Evolutionary conservation across 2,888 invertebrate species (phyloP).

Genomic region (Drosophila quinaria): DNA sequence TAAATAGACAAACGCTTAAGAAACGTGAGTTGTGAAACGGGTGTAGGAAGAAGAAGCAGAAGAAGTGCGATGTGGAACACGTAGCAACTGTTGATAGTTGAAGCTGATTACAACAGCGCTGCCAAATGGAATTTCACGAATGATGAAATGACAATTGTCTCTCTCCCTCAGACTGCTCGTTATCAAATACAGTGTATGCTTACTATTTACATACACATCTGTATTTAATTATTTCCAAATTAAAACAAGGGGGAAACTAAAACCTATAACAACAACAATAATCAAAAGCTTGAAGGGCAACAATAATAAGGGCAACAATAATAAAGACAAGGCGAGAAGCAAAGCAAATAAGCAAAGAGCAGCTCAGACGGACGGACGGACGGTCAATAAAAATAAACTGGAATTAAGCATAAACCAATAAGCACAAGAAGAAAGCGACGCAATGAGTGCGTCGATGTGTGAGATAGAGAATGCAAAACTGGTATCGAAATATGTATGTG

Average conservation of each 20-base stretch:
- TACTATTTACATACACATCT: constrained; percentile 17
- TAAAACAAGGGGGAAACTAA: constrained; percentile 3
- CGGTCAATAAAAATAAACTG: constrained; percentile 76
- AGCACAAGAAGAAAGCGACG: constrained; percentile 60
- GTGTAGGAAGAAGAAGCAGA: not conserved
- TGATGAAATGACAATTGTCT: constrained; percentile 49
- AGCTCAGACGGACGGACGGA: constrained; percentile 40
- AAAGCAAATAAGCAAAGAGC: constrained; percentile 25
- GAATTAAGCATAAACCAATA: constrained; percentile 78
- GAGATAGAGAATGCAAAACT: constrained; percentile 61
- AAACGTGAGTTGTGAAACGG: constrained; percentile 20
- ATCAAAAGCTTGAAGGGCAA: constrained; percentile 29
- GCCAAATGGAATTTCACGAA: constrained; percentile 46
- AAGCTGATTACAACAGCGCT: constrained; percentile 48
- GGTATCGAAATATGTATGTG: constrained; percentile 75
- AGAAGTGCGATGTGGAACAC: constrained; percentile 32
- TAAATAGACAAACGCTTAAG: constrained; percentile 58
- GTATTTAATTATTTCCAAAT: constrained; percentile 26
- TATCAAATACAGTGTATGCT: constrained; percentile 43
- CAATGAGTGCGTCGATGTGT: constrained; percentile 29
- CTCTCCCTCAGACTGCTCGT: constrained; percentile 20
- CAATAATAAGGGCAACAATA: constrained; percentile 26
- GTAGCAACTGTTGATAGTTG: constrained; percentile 54
- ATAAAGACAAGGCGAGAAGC: constrained; percentile 27
- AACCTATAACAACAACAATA: not conserved